Conservation (phyloP, 2,888 invertebrate species). For the Melinaea menophilus region DNA sequence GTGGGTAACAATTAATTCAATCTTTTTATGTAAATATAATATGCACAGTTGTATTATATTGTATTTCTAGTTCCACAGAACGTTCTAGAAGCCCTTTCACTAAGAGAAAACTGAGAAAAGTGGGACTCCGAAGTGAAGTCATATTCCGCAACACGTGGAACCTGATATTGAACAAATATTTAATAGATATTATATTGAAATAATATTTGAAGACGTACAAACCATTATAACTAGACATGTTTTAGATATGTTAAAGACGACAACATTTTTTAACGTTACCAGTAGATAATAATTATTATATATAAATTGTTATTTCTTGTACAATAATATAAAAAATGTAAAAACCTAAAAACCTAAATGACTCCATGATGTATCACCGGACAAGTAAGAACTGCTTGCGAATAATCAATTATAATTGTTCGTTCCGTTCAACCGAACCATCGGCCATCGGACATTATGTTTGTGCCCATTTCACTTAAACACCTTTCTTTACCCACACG, state of each 20-base stretch:
- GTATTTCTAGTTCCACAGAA: constrained; percentile 35
- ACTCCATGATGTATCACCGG: not conserved
- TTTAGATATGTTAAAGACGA: too few species aligned
- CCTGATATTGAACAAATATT: constrained; percentile 2
- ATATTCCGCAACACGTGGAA: constrained; percentile 28
- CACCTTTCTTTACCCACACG: constrained; percentile 76
- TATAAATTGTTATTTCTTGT: too few species aligned
- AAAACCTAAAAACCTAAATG: not conserved
- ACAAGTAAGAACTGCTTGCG: constrained; percentile 12
- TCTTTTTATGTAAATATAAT: constrained; percentile 4
- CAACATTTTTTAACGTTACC: too few species aligned
- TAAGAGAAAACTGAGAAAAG: constrained; percentile 52
- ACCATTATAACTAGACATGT: constrained; percentile 14
- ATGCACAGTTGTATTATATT: constrained; percentile 11
- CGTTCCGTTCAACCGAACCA: constrained; percentile 52
- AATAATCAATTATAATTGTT: constrained; percentile 44
- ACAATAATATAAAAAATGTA: too few species aligned
- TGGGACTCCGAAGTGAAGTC: constrained; percentile 34
- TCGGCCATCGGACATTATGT: constrained; percentile 37
- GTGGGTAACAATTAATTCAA: not conserved
- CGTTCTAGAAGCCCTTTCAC: constrained; percentile 57
- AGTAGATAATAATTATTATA: too few species aligned
- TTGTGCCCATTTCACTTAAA: constrained; percentile 72
- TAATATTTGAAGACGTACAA: not conserved
- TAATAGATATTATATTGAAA: not conserved